Evolutionary conservation across 2,113 vertebrate species (phyloP), one percentile per base, ranked within the genome.

Genomic region (Trachemys scripta): DNA sequence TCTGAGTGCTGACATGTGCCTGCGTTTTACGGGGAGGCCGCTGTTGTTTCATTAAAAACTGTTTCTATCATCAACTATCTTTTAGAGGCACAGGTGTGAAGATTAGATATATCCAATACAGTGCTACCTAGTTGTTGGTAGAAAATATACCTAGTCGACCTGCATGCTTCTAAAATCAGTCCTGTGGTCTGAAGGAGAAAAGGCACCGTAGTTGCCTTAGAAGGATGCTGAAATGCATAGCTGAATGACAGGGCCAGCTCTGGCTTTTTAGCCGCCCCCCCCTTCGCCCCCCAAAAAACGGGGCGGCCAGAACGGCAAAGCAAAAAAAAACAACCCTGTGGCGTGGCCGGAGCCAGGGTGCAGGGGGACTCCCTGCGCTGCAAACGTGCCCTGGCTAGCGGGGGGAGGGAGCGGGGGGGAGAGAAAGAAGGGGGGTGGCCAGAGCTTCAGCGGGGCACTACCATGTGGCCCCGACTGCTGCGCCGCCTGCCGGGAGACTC

Each of bases 91-190:
- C 56, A 6, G 10, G 42, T 47, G 3, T 8, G 78, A 84, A 88
- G 25, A 57, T 14, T 76, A 83, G 35, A 53, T 0, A 0, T 42
- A 87, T 49, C 24, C 45, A 45, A 5, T 20, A 53, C 3, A 38
- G 0, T 1, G 62, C 10, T 27, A 3, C 35, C 4, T 65, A 8
- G 5, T 12, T 0, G 13, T 50, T 24, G 45, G 4, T 53, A 78
- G 62, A 93, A 87, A 84, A 56, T 45, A 59, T 19, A 56, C 0
- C 0, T 1, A 25, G 2, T 22, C 8, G 51, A 25, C 4, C 31
- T 94, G 91, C 75, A 19, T 49, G 35, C 8, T 91, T 93, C 53
- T 9, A 80, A 87, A 86, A 1, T 1, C 29, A 72, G 0, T 12
- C 10, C 16, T 83, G 8, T 38, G 47, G 53, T 20, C 14, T 93